Base-by-base conservation (phyloP, 1,140 invertebrate species). In the Nilaparvata lugens region DNA sequence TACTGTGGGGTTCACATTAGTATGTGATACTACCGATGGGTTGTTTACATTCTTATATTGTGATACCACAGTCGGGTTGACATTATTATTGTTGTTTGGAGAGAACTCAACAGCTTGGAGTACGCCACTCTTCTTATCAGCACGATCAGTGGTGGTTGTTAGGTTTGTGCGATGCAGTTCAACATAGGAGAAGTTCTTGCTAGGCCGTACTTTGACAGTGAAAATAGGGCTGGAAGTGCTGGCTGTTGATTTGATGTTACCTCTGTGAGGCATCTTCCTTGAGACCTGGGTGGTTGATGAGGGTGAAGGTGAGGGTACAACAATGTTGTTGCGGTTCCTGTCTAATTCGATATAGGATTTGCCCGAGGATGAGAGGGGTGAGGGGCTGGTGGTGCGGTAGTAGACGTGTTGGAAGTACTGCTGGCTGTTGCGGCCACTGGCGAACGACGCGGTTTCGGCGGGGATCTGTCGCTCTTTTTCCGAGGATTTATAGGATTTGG, bases 401-500 rank as follows among this genome's bases (percentile, higher is more conserved):
- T 60, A 60, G 23, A 51, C 51, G 11, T 55, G n/a, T 52, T 64
- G 62, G 24, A 48, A 43, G 16, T 60, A 56, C 45, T 65, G 64
- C 16, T 61, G 61, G 18, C 60, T 56, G 21, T 62, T 70, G 14
- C 77, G 73, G n/a, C 74, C 82, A 24, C 81, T 81, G 0, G 83
- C 81, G 67, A 88, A 87, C 0, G 85, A 85, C 0, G 85, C 84
- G 2, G 83, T 85, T 72, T 90, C 88, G 2, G 87, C 84, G 0
- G 83, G 79, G 2, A 85, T 78, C 71, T 90, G 88, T 56, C 80
- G 81, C 69, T 90, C 87, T 63, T 75, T 58, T 24, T 58, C 43
- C 19, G 28, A 16, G 2, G 21, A 18, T 48, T 48, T 48, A 14
- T 1, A 18, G 24, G 13, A 48, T 23, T n/a, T 56, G 16, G 21